Evolutionary conservation across 2,797 vertebrate genomes (phyloP).

Genomic region (Fistularia commersonii): DNA sequence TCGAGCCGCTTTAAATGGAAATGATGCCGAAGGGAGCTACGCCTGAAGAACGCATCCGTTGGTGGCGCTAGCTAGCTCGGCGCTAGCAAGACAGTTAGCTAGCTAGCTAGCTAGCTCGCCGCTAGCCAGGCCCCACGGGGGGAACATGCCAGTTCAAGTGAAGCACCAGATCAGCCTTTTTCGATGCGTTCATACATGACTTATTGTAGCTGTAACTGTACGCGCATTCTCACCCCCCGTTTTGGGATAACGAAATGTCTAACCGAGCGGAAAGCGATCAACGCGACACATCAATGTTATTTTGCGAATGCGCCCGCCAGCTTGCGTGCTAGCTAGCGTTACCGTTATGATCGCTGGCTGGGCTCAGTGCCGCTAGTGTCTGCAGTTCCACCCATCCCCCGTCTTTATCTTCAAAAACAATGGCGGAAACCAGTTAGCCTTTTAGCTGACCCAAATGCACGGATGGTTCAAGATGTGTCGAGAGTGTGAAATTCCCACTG

Average conservation of each 20-base stretch:
- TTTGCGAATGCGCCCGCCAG: constrained; percentile 41
- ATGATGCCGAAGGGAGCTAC: constrained; percentile 34
- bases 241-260: background rate
- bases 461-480: background rate
- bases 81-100: too few species aligned
- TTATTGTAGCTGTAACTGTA: background rate
- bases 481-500: background rate
- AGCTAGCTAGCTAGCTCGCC: constrained; percentile 42
- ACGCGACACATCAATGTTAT: constrained; percentile 11
- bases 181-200: constrained; percentile 8
- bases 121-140: constrained; percentile 51
- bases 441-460: constrained; percentile 9
- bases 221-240: too few species aligned
- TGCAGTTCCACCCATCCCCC: constrained; percentile 72
- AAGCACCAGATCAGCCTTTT: constrained; percentile 13
- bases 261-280: background rate
- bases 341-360: constrained; percentile 24
- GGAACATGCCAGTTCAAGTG: constrained; percentile 34
- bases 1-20: constrained; percentile 23
- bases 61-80: constrained; percentile 5
- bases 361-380: constrained; percentile 42
- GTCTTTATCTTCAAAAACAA: constrained; percentile 70
- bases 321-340: constrained; percentile 34
- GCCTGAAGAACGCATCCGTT: constrained; percentile 24
- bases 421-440: constrained; percentile 59